These are phyloP conservation scores for Tetragnatha versicolor DNA, from an alignment of 1,140 invertebrate genomes.

Conservation along the genomic window DNA sequence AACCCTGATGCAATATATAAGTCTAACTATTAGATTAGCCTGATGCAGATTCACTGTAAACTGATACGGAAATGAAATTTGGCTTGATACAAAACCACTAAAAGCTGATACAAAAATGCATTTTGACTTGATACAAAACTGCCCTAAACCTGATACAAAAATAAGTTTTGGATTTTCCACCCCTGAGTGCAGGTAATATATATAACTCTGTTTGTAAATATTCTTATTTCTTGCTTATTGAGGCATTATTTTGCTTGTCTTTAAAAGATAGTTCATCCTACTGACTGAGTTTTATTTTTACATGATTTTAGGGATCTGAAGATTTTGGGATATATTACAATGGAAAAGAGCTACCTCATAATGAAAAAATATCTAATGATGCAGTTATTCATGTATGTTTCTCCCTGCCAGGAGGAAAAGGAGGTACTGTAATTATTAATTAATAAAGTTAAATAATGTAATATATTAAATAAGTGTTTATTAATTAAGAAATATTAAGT, in stretches of 20 bases:
- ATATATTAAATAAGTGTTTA: not conserved
- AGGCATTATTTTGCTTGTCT: not conserved
- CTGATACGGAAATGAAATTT: too few relatives aligned
- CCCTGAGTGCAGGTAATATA: too few relatives aligned
- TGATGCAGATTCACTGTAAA: too few relatives aligned
- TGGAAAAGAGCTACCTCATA: slow-evolving; percentile 5
- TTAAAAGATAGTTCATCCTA: not conserved
- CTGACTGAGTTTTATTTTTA: not conserved
- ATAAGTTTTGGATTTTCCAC: too few relatives aligned
- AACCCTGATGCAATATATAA: too few relatives aligned
- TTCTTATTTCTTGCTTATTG: not conserved
- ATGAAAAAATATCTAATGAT: not conserved
- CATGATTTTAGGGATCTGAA: not conserved
- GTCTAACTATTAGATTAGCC: too few relatives aligned
- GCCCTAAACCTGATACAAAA: too few relatives aligned
- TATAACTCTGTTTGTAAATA: too few relatives aligned
- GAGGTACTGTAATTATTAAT: slow-evolving; percentile 10
- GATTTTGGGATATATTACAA: slow-evolving; percentile 34
- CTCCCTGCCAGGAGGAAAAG: slow-evolving; percentile 43
- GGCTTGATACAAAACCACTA: too few relatives aligned
- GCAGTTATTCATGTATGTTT: slow-evolving; percentile 2
- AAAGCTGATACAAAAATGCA: too few relatives aligned
- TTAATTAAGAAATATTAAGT: not conserved
- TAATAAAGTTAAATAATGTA: not conserved
- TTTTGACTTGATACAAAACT: too few relatives aligned